Evolutionary conservation across 2,113 vertebrate genomes (phyloP).

Genomic region (Brienomyrus brachyistius): DNA sequence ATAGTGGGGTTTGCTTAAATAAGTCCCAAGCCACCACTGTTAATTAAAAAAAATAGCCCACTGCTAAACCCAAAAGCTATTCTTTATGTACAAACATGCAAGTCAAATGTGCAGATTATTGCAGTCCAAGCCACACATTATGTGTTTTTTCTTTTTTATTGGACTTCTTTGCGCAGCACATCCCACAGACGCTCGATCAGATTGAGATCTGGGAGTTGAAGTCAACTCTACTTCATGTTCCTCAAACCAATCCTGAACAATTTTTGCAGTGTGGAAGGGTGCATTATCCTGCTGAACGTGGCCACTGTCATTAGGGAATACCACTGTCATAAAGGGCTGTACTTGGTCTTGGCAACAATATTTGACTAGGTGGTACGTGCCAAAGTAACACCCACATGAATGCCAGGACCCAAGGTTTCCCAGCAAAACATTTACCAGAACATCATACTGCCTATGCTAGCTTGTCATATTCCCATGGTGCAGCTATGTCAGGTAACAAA

Average conservation of each 20-base stretch:
- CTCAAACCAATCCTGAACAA: background rate
- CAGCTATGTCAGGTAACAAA: background rate
- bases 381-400: background rate
- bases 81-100: background rate
- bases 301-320: background rate
- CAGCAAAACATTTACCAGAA: background rate
- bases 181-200: background rate
- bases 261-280: background rate
- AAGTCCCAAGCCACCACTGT: background rate
- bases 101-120: background rate
- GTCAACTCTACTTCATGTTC: background rate
- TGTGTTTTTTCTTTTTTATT: background rate
- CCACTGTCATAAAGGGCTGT: background rate
- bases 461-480: background rate
- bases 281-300: background rate
- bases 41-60: background rate
- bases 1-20: background rate
- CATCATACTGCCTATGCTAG: background rate
- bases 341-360: background rate
- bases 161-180: background rate
- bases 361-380: background rate
- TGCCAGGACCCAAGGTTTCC: background rate
- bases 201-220: background rate
- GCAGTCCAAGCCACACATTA: background rate
- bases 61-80: background rate